phyloP scores from a whole-genome alignment of 1,140 invertebrate species.

The Magallana gigas region DNA sequence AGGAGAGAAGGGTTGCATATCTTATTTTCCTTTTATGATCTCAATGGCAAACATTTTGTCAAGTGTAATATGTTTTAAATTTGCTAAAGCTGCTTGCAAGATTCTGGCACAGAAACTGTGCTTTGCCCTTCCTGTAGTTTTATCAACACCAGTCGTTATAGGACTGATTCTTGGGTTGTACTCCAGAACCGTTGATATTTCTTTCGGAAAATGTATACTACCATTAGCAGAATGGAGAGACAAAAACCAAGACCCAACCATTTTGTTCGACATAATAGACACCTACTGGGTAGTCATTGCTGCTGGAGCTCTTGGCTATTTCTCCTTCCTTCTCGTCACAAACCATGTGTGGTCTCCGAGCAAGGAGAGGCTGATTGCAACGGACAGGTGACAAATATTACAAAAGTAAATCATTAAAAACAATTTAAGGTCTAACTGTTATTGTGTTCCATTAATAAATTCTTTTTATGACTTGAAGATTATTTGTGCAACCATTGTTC shows the following conservation, averaged over 20 bases:
- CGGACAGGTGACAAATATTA: constrained; percentile 85
- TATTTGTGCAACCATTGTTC: constrained; percentile 7
- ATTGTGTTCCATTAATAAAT: too few relatives aligned
- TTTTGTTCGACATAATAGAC: constrained; percentile 43
- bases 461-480: neutral
- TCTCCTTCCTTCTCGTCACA: constrained; percentile 97
- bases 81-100: constrained; percentile 86
- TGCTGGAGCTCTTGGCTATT: constrained; percentile 86
- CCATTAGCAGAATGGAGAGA: constrained; percentile 53
- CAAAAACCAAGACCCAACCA: constrained; percentile 43
- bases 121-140: constrained; percentile 95
- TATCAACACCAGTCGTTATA: constrained; percentile 93
- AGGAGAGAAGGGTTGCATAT: neutral
- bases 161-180: constrained; percentile 85
- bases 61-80: constrained; percentile 69
- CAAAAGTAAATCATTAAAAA: neutral
- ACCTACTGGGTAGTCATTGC: constrained; percentile 29
- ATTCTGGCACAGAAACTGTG: constrained; percentile 97
- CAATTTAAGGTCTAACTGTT: too few relatives aligned
- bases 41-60: constrained; percentile 59
- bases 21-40: constrained; percentile 57
- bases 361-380: constrained; percentile 96
- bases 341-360: constrained; percentile 98
- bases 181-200: constrained; percentile 19
- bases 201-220: constrained; percentile 36